phyloP scores from a whole-genome alignment of 1,140 invertebrate genomes.

The Elymnias hypermnestra region DNA sequence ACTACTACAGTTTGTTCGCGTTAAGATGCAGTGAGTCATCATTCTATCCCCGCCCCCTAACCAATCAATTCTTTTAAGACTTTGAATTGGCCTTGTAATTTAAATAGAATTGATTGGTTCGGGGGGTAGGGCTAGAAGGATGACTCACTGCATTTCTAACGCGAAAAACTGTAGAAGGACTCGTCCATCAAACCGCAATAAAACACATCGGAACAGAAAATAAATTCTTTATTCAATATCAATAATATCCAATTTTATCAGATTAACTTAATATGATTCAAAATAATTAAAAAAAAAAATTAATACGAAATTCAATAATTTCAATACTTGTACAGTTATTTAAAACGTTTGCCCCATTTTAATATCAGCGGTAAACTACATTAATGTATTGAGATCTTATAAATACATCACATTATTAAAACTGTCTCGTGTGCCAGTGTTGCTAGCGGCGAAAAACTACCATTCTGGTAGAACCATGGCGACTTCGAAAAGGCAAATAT shows the following conservation, averaged over 20 bases:
- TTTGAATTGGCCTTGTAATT: no score
- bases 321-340: slow-evolving; percentile 23
- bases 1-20: no score
- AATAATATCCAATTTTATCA: slow-evolving; percentile 71
- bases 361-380: slow-evolving; percentile 18
- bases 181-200: no score
- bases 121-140: no score
- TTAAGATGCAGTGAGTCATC: no score
- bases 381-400: slow-evolving; percentile 57
- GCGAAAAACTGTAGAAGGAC: no score
- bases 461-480: neutral
- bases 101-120: no score
- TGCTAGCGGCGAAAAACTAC: slow-evolving; percentile 25
- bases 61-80: no score
- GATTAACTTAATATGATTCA: slow-evolving; percentile 53
- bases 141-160: no score
- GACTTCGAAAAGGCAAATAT: no score
- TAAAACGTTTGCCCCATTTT: slow-evolving; percentile 15
- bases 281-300: slow-evolving; percentile 24
- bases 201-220: slow-evolving; percentile 62
- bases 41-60: no score
- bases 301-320: slow-evolving; percentile 35
- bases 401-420: slow-evolving; percentile 62
- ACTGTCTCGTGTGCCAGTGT: slow-evolving; percentile 36
- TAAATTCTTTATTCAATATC: slow-evolving; percentile 71